Evolutionary conservation across 2,888 invertebrate genomes (phyloP).

Genomic region (Torymus auratus): DNA sequence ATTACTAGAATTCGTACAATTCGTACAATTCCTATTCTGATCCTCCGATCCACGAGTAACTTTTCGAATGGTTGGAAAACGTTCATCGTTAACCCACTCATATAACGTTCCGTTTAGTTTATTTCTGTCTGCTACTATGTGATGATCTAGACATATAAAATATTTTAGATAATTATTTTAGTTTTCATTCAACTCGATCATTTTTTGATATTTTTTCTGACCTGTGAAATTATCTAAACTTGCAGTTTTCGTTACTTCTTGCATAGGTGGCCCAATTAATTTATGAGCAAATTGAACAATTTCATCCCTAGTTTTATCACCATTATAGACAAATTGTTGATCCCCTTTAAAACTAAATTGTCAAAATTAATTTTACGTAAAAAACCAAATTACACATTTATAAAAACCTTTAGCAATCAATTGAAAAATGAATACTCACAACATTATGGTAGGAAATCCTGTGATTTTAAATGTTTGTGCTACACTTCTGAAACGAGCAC

Average conservation of each 20-base stretch:
- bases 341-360: constrained; percentile 87
- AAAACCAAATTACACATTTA: constrained; percentile 25
- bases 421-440: constrained; percentile 82
- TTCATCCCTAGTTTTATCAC: constrained; percentile 92
- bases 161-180: constrained; percentile 2
- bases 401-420: background rate
- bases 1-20: too few species aligned
- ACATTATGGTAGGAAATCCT: constrained; percentile 97
- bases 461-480: constrained; percentile 90
- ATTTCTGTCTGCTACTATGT: constrained; percentile 74
- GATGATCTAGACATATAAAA: constrained; percentile 63
- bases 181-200: too few species aligned
- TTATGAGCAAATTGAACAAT: too few species aligned
- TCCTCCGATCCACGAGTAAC: constrained; percentile 88
- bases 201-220: constrained; percentile 68
- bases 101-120: constrained; percentile 85
- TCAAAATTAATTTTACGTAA: constrained; percentile 48
- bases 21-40: too few species aligned
- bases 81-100: constrained; percentile 92
- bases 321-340: constrained; percentile 86
- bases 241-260: constrained; percentile 86
- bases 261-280: constrained; percentile 93
- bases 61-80: constrained; percentile 93
- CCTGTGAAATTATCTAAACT: constrained; percentile 88
- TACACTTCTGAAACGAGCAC: constrained; percentile 92